Evolutionary conservation across 2,113 vertebrate genomes (phyloP).

Genomic region (Acinonyx jubatus): DNA sequence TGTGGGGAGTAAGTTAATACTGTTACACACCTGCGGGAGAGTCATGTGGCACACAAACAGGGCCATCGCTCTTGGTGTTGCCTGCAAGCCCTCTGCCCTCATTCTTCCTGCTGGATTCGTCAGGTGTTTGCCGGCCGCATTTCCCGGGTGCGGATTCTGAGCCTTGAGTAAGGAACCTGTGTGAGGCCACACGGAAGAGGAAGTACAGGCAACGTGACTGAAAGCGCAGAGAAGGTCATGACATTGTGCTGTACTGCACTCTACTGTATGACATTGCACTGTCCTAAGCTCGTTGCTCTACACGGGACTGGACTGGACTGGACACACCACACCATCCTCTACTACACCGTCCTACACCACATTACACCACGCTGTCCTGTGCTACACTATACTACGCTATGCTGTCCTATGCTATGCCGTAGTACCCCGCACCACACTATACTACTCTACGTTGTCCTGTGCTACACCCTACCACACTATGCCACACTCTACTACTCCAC

Average conservation of each 20-base stretch:
- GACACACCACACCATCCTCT: accelerated
- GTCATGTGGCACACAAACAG: background rate
- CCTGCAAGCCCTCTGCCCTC: accelerated
- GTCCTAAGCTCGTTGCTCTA: too few species aligned
- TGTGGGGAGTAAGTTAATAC: accelerated
- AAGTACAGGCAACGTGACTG: background rate
- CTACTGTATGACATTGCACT: too few species aligned
- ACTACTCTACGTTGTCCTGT: background rate
- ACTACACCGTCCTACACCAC: too few species aligned
- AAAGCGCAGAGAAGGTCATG: background rate
- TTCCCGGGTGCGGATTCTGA: background rate
- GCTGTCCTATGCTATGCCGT: accelerated
- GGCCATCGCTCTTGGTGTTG: accelerated
- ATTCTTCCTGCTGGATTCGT: accelerated
- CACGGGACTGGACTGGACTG: background rate
- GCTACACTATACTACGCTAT: accelerated
- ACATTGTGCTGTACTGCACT: background rate
- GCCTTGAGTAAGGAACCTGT: background rate
- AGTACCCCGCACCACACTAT: accelerated
- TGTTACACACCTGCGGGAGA: accelerated
- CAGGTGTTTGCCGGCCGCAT: accelerated
- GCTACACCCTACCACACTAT: background rate
- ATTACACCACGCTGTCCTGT: background rate
- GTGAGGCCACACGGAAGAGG: background rate
- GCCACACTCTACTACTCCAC: background rate